Evolutionary conservation across 2,888 invertebrate genomes (phyloP).

Genomic region (Malthinus flaveolus): DNA sequence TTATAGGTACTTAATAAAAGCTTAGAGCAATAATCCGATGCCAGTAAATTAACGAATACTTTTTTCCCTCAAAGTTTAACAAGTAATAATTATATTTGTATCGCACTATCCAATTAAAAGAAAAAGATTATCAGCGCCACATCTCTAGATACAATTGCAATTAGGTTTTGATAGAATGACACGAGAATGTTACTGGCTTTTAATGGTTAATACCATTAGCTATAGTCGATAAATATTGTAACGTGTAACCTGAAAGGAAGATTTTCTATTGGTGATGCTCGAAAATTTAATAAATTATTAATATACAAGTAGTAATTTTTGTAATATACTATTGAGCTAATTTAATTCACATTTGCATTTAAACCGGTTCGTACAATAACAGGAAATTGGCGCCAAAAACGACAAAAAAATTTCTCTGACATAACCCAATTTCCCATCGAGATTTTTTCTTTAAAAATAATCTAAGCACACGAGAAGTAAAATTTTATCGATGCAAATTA

Average conservation of each 20-base stretch:
- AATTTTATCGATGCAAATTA: slow-evolving; percentile 12
- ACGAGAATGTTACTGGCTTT: neutral
- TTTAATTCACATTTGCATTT: slow-evolving; percentile 20
- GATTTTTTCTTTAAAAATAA: slow-evolving; percentile 16
- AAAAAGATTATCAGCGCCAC: slow-evolving; percentile 19
- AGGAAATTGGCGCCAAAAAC: slow-evolving; percentile 33
- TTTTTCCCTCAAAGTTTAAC: too few species aligned
- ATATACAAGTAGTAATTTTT: slow-evolving; percentile 1
- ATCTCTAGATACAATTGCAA: slow-evolving; percentile 21
- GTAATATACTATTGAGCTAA: slow-evolving; percentile 11
- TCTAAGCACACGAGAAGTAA: slow-evolving; percentile 18
- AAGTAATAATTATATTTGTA: slow-evolving; percentile 25
- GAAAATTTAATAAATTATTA: too few species aligned
- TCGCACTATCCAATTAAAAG: slow-evolving; percentile 26
- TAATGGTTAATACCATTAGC: too few species aligned
- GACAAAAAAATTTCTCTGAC: slow-evolving; percentile 25
- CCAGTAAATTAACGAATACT: too few species aligned
- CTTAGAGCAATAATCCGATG: too few species aligned
- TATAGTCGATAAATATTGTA: too few species aligned
- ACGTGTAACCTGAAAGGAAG: too few species aligned
- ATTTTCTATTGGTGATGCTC: too few species aligned
- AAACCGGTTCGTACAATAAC: slow-evolving; percentile 31
- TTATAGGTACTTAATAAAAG: too few species aligned
- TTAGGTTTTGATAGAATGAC: slow-evolving; percentile 18
- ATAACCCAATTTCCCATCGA: slow-evolving; percentile 31